Evolutionary conservation across 2,888 invertebrate species (phyloP), one percentile per base, ranked within the genome.

Genomic region (Tetheella fluctuosa): DNA sequence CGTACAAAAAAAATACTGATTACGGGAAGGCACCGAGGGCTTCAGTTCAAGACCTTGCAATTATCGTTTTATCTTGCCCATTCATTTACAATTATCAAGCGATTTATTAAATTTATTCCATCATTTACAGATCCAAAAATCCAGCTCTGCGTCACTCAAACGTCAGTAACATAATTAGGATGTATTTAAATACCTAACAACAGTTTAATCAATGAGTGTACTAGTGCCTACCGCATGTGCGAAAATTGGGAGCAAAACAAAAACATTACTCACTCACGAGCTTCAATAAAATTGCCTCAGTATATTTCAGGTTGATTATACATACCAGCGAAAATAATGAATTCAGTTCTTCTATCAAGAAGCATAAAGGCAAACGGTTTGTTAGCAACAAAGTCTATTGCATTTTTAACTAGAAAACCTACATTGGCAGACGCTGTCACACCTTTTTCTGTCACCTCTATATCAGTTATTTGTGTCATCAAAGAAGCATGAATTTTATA

Each of bases 301-400:
- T 76, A 70, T 23, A 74, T 62, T 60, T 69, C 67, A 1, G 90
- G 89, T 7, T 62, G 28, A 0, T 82, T 81, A 64, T 89, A 91
- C 42, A 80, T 77, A 30, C 90, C 90, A 60, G 85, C 86, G 34
- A 85, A 89, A 7, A 89, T 60, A 54, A 90, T 86, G 8, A 88
- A 77, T 30, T 89, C 84, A 0, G 84, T 84, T 28, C 59, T 65
- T 65, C 65, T 87, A 67, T 90, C 86, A 1, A 86, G 80, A 39
- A 90, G 68, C 62, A 88, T 77, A 55, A 77, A 90, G 0, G 76
- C 86, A 42, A 90, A 91, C 0, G 90, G 88, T 52, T 64, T 77
- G 59, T 90, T 79, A 0, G 75, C 88, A 15, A 67, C 60, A 58
- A 89, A 90, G 2, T 82, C 70, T 34, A 66, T 62, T 2, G 66